These are phyloP conservation scores for Chrysaora quinquecirrha DNA, from an alignment of 30 jellyfish, hydroid and myxozoan species.

Conservation along the genomic window DNA sequence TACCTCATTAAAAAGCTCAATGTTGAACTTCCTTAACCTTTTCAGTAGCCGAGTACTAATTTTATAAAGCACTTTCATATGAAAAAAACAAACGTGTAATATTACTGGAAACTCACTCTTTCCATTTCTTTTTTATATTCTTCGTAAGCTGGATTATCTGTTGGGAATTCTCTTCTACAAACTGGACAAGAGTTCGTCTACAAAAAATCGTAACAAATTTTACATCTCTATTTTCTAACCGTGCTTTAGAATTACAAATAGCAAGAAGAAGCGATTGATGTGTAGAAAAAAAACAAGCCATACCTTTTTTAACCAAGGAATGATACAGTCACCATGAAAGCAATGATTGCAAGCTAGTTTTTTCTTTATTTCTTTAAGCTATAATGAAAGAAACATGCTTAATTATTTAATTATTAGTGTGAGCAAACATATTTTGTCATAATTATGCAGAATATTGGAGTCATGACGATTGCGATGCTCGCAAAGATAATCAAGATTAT, in stretches of 20 bases:
- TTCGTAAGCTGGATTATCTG: conserved; percentile 91
- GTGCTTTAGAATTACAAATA: no score
- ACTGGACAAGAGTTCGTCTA: conserved; percentile 93
- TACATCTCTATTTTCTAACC: background rate
- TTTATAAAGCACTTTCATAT: no score
- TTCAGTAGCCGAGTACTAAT: no score
- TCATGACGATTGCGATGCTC: background rate
- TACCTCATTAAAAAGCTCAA: no score
- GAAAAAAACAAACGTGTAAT: no score
- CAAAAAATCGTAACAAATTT: background rate
- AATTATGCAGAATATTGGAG: background rate
- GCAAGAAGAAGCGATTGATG: background rate
- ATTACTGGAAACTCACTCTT: conserved; percentile 26
- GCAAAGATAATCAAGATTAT: background rate
- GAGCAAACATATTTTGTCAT: background rate
- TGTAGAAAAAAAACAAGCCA: background rate
- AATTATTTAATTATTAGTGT: background rate
- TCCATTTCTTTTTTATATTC: conserved; percentile 70
- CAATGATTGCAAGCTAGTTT: conserved; percentile 81
- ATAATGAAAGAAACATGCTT: background rate
- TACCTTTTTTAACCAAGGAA: conserved; percentile 83
- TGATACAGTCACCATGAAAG: conserved; percentile 80
- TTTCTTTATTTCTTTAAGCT: conserved; percentile 50
- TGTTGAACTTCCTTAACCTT: no score
- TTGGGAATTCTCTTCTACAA: conserved; percentile 90